Conservation (phyloP, 2,888 invertebrate species). For the Amphipoea lucens region DNA sequence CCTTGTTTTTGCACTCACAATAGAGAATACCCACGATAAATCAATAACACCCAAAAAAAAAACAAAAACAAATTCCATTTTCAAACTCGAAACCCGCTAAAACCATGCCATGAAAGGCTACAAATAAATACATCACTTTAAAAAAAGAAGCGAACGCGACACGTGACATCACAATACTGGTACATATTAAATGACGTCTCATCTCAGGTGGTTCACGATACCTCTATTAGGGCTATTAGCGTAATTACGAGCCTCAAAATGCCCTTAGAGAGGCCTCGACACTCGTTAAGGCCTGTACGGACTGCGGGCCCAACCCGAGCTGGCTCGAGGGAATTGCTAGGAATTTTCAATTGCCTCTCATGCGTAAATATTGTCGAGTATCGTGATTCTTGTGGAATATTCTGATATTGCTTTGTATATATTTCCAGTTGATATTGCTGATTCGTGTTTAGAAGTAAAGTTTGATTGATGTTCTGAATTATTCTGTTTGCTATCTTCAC, state of each 20-base stretch:
- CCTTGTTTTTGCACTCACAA: background rate
- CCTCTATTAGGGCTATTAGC: slow-evolving; percentile 81
- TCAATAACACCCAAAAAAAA: background rate
- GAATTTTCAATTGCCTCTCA: slow-evolving; percentile 73
- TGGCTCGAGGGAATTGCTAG: slow-evolving; percentile 66
- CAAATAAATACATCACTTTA: slow-evolving; percentile 27
- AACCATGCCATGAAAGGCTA: slow-evolving; percentile 15
- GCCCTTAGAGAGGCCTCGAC: slow-evolving; percentile 70
- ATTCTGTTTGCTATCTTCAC: slow-evolving; percentile 22
- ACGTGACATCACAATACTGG: slow-evolving; percentile 17
- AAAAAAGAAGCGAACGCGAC: slow-evolving; percentile 16
- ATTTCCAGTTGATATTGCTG: slow-evolving; percentile 27
- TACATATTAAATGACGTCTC: slow-evolving; percentile 55
- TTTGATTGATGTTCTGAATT: slow-evolving; percentile 38
- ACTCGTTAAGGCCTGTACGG: slow-evolving; percentile 75
- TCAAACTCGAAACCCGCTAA: slow-evolving; percentile 6
- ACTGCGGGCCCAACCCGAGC: slow-evolving; percentile 58
- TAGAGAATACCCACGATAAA: background rate
- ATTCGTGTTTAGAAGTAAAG: slow-evolving; percentile 16
- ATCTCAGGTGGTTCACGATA: slow-evolving; percentile 75
- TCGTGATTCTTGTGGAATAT: slow-evolving; percentile 42
- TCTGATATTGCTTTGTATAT: slow-evolving; percentile 25
- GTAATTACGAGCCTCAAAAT: slow-evolving; percentile 80
- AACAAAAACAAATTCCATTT: slow-evolving; percentile 17
- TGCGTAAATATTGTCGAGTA: slow-evolving; percentile 67